Base-by-base conservation (phyloP, 2,113 vertebrate genomes). In the Egretta garzetta region DNA sequence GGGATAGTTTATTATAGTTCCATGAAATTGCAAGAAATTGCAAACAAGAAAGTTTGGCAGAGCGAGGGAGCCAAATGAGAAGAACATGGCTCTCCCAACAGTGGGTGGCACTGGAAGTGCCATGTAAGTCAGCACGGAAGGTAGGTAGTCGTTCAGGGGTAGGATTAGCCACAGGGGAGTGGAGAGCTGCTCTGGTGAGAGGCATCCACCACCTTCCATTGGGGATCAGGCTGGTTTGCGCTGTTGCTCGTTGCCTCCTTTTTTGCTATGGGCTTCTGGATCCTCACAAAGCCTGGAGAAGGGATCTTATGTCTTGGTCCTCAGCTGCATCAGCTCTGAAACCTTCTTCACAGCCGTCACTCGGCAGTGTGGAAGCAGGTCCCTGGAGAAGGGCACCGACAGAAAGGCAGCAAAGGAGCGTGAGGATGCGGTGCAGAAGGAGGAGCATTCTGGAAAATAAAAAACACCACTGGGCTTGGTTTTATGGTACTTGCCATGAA, bases 1-100 rank as follows among this genome's bases (percentile, higher is more conserved):
- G 72, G 55, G 68, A 91, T 68, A 76, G 75, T 93, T 92, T 88
- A 76, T 95, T 96, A 92, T 62, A 90, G 32, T 74, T 86, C 67
- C 52, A 27, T 94, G 89, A 96, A 95, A 96, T 79, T 91, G 91
- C 68, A 41, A 41, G 39, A 41, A 41, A 41, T 41, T 41, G 39
- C 39, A 41, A 90, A 87, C 35, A 66, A 75, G 66, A 17, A 94
- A 73, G 84, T 94, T 93, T 88, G 84, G 45, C 89, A 80, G 72
- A 89, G 32, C 1, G 3, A 77, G n/a, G 47, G 28, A 86, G 67
- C 41, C 43, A 63, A 39, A 85, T 33, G 55, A 93, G 84, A 87
- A 82, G 23, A 76, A 19, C 33, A 22, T 83, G 52, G 26, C 1
- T 3, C 50, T 96, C 21, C 56, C 55, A 75, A 15, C 19, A 49